Percentiles rank a stretch among this genome's conserved stretches.
Conservation (phyloP, 1,140 invertebrate genomes). For the Orius laevigatus region DNA sequence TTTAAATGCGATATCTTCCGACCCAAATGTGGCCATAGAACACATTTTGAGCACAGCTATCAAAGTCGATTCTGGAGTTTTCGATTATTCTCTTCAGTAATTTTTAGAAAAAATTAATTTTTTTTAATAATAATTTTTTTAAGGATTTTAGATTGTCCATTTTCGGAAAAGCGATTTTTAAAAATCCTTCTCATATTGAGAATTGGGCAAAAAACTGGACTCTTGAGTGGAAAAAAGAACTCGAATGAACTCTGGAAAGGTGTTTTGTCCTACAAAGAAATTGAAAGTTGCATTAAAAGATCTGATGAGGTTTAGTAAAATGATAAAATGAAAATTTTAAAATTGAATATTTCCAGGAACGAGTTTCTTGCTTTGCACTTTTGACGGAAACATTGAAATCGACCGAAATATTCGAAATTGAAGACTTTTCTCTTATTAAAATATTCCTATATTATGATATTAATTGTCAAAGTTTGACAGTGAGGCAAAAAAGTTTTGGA, state of each 20-base stretch:
- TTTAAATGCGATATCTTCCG: not conserved
- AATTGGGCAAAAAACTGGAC: not conserved
- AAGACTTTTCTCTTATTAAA: too few species aligned
- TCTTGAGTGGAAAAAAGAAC: conserved; percentile 33
- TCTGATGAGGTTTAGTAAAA: too few species aligned
- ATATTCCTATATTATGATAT: conserved; percentile 49
- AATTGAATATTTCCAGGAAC: conserved; percentile 11
- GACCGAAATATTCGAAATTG: too few species aligned
- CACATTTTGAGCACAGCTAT: conserved; percentile 13
- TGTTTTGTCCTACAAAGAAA: too few species aligned
- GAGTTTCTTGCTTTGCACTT: not conserved
- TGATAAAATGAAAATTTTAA: conserved; percentile 10
- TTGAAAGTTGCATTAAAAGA: too few species aligned
- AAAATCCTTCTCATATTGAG: not conserved
- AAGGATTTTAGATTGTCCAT: not conserved
- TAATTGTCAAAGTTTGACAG: conserved; percentile 45
- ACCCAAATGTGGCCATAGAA: conserved; percentile 10
- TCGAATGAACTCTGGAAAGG: conserved; percentile 15
- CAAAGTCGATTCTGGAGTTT: conserved; percentile 8
- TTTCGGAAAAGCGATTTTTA: not conserved
- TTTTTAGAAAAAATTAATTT: not conserved
- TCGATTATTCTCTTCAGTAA: conserved; percentile 14
- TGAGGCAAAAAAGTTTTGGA: conserved; percentile 38
- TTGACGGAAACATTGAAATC: too few species aligned
- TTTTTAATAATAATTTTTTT: not conserved